Evolutionary conservation across 2,888 invertebrate genomes (phyloP).

Genomic region (Cheilosia grossa): DNA sequence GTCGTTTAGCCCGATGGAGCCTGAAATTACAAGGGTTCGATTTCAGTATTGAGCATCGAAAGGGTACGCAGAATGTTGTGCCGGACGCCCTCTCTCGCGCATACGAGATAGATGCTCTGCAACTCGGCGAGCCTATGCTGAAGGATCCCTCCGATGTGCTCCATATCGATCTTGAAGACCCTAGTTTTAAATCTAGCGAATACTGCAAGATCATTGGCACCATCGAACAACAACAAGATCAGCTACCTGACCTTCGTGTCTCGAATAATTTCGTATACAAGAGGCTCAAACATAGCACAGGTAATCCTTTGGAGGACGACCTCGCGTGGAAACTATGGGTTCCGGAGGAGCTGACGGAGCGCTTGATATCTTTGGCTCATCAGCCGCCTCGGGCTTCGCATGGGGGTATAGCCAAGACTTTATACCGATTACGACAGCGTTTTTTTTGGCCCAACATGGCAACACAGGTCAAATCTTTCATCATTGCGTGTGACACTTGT

Average conservation of each 20-base stretch:
- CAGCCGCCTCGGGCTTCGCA: slow-evolving; percentile 15
- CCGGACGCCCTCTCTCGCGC: not conserved
- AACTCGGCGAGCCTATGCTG: not conserved
- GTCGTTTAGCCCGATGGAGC: not conserved
- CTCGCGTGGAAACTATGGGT: slow-evolving; percentile 1
- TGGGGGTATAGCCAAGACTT: not conserved
- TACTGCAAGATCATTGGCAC: not conserved
- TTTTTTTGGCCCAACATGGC: slow-evolving; percentile 11
- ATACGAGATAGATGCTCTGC: not conserved
- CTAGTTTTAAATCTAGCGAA: slow-evolving; percentile 7
- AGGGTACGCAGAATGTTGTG: slow-evolving; percentile 5
- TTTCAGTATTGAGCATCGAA: slow-evolving; percentile 12
- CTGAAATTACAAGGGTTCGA: not conserved
- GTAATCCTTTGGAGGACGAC: not conserved
- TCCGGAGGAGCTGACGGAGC: not conserved
- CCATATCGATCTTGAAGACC: not conserved
- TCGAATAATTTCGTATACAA: slow-evolving; percentile 14
- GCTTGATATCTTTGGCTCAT: slow-evolving; percentile 14
- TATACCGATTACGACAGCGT: not conserved
- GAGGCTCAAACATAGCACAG: not conserved
- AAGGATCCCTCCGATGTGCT: not conserved
- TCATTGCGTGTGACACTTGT: too few species aligned
- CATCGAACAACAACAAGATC: slow-evolving; percentile 12
- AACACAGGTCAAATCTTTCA: not conserved
- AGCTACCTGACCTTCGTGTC: slow-evolving; percentile 3